Evolutionary conservation across 2,797 vertebrate species (phyloP).

Genomic region (Rhinogobio ventralis): DNA sequence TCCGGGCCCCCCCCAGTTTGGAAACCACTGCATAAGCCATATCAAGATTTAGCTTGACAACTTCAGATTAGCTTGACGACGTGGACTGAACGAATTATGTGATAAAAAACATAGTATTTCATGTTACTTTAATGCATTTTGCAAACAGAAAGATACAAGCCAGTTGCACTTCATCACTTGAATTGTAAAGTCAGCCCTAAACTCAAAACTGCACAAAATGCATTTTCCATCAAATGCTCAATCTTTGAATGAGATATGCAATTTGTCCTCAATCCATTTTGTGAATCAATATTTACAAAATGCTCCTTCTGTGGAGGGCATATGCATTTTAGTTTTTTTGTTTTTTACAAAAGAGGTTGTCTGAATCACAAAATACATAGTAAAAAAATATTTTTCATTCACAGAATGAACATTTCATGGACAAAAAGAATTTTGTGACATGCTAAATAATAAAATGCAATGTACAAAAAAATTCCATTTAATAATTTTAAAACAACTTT

Average conservation of each 20-base stretch:
- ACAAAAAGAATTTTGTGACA: neutral
- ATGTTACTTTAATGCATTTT: neutral
- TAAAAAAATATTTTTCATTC: neutral
- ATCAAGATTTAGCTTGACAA: neutral
- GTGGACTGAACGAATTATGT: no score
- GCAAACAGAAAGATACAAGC: neutral
- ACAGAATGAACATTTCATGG: neutral
- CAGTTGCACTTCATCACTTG: neutral
- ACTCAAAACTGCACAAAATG: neutral
- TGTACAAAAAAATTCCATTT: neutral
- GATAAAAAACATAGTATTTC: neutral
- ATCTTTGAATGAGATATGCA: neutral
- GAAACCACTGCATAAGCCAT: no score
- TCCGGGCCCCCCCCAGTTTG: no score
- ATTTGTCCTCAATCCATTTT: neutral
- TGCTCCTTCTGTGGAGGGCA: neutral
- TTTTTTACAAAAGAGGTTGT: neutral
- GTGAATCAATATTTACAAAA: neutral
- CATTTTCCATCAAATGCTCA: neutral
- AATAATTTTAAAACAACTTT: neutral
- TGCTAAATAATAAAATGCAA: neutral
- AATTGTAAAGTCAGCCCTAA: neutral
- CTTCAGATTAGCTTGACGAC: neutral
- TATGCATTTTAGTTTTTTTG: no score
- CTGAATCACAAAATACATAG: neutral